phyloP scores from a whole-genome alignment of 2,797 vertebrate species.

The Pseudocheirus occidentalis region DNA sequence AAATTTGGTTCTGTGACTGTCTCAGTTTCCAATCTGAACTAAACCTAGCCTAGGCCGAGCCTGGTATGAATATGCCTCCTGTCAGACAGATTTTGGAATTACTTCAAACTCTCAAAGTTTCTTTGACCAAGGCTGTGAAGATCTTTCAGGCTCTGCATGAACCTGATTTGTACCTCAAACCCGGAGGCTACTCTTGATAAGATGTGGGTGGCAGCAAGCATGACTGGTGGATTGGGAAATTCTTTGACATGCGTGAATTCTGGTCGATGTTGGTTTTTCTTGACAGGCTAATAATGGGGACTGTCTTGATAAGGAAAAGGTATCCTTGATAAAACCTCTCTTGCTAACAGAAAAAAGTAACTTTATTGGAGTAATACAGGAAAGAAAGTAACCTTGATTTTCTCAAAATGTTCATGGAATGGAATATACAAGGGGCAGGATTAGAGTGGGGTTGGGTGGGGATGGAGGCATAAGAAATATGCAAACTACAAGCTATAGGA shows the following conservation, averaged over 20 bases:
- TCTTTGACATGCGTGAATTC: neutral
- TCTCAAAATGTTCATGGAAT: conserved; percentile 22
- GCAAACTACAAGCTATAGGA: neutral
- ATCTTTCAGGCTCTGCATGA: neutral
- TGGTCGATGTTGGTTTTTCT: conserved; percentile 34
- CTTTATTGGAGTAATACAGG: neutral
- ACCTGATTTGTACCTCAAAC: neutral
- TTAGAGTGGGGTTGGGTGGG: neutral
- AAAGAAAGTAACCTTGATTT: conserved; percentile 41
- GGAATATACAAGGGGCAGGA: neutral
- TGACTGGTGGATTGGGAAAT: neutral
- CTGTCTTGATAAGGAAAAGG: conserved; percentile 25
- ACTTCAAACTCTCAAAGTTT: neutral
- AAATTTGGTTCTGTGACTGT: neutral
- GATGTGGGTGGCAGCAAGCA: neutral
- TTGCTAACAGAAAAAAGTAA: neutral
- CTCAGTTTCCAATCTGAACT: conserved; percentile 16
- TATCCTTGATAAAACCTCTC: conserved; percentile 8
- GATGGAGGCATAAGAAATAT: neutral
- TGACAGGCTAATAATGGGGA: neutral
- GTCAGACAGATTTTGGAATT: neutral
- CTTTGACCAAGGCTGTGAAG: neutral
- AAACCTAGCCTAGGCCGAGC: neutral
- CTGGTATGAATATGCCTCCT: neutral
- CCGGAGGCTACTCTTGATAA: conserved; percentile 13